Base-by-base conservation (phyloP, 2,113 vertebrate species). In the Amphilophus citrinellus region DNA sequence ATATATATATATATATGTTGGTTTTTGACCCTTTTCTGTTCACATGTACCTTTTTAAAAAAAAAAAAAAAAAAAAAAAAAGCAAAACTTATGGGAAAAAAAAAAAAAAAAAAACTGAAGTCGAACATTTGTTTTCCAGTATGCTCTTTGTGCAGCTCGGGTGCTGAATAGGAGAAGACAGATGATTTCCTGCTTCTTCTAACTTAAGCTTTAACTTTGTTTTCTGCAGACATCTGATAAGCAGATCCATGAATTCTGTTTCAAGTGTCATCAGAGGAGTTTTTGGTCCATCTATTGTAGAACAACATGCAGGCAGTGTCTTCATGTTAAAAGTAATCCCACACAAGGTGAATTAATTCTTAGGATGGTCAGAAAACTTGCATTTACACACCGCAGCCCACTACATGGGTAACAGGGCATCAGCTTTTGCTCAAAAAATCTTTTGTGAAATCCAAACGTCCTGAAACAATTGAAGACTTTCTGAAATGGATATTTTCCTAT, bases 381-480 rank as follows among this genome's bases (percentile, higher is more conserved):
- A 78, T 44, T 61, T 17, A 37, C 3, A 27, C 59, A n/a, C 47
- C 15, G 17, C 30, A 35, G 27, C 56, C 30, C 47, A 9, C 27
- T 22, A 22, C 42, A 17, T 42, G 61, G 18, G 30, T 73, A 60
- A 53, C 68, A 20, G 76, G 3, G 1, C 37, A 42, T 76, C 13
- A 18, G 35, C 76, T 47, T 63, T 84, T 0, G 1, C 27, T 32
- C 7, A 57, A 76, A 30, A 57, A 37, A 32, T 73, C 24, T 50
- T 50, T 44, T 81, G 84, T 66, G 42, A 87, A 82, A 84, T 87
- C 76, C 57, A 77, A 53, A 80, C 84, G 71, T 75, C 37, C 60
- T 24, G 66, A 56, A 84, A 88, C 17, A 47, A 61, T 75, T 42
- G 27, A 2, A 27, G 37, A 76, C 17, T 89, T 87, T 87, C 10